Evolutionary conservation across 2,113 vertebrate genomes (phyloP), one percentile per base, ranked within the genome.

Genomic region (Ascaphus truei): DNA sequence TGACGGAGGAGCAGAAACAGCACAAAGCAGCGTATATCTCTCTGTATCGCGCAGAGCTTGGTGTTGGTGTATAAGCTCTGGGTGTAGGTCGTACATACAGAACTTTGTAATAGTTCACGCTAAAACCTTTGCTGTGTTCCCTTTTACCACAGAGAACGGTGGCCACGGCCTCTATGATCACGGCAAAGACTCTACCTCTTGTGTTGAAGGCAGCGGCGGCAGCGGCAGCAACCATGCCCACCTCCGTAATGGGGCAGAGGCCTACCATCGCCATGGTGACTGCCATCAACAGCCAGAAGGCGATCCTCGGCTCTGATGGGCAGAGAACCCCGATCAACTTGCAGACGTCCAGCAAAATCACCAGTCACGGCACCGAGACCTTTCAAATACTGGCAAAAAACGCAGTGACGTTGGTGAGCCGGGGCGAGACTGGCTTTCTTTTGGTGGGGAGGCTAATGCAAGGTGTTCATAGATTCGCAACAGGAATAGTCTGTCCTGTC

Each of bases 121-220:
- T n/a, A n/a, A n/a, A n/a, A n/a, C n/a, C 43, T 47, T 20, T 20
- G 6, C 47, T 26, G 3, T 48, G 86, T 76, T 89, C 85, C 68
- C 88, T 73, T 89, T 80, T 88, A 73, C 83, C 76, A 76, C 85
- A 92, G 90, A 93, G 98, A 90, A 96, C 96, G 62, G 86, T 98
- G 87, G 93, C 94, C n/a, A 94, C 96, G 84, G 92, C 94, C 72
- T 95, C 96, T 76, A 93, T 98, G 89, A 91, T 98, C 85, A 91
- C 95, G 87, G 90, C 96, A 73, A 99, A 99, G 94, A 95, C 94
- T 86, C 93, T 98, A 94, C 95, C 95, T 95, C 95, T 98, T 85
- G 93, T 98, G 86, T 91, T 99, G 81, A 99, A 99, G 95, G 95
- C 96, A 83, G 94, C 96, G 82, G 89, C 92, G 50, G n/a, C n/a